Evolutionary conservation across 2,113 vertebrate genomes (phyloP).

Genomic region (Ondatra zibethicus): DNA sequence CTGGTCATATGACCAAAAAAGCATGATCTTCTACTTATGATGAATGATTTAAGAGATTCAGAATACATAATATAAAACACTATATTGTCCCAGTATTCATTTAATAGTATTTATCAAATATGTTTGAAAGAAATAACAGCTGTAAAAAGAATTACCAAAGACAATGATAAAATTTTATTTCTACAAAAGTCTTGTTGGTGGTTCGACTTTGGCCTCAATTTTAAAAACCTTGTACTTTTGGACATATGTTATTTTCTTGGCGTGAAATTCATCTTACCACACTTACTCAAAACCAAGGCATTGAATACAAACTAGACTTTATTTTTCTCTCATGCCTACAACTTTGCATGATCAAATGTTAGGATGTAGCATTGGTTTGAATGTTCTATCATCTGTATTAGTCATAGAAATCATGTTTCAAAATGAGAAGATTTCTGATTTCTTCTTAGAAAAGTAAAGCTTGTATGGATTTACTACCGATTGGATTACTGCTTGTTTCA

Average conservation of each 20-base stretch:
- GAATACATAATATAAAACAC: not conserved
- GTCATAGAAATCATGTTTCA: not conserved
- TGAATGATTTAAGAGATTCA: not conserved
- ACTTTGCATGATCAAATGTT: not conserved
- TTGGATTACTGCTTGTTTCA: not conserved
- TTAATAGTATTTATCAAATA: not conserved
- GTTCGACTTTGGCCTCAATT: not conserved
- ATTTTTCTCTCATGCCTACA: not conserved
- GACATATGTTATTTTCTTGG: not conserved
- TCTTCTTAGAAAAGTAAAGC: too few species aligned
- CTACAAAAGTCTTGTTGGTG: not conserved
- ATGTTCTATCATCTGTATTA: not conserved
- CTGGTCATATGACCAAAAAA: not conserved
- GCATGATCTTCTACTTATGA: not conserved
- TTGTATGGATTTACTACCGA: not conserved
- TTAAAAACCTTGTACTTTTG: not conserved
- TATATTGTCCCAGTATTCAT: not conserved
- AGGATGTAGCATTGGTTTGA: not conserved
- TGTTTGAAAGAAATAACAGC: conserved; percentile 1
- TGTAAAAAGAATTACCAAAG: not conserved
- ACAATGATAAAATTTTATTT: not conserved
- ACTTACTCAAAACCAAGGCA: not conserved
- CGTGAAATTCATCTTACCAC: not conserved
- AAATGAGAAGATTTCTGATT: not conserved
- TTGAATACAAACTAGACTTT: not conserved